Conservation (phyloP, 1,140 invertebrate genomes). For the Amyelois transitella region DNA sequence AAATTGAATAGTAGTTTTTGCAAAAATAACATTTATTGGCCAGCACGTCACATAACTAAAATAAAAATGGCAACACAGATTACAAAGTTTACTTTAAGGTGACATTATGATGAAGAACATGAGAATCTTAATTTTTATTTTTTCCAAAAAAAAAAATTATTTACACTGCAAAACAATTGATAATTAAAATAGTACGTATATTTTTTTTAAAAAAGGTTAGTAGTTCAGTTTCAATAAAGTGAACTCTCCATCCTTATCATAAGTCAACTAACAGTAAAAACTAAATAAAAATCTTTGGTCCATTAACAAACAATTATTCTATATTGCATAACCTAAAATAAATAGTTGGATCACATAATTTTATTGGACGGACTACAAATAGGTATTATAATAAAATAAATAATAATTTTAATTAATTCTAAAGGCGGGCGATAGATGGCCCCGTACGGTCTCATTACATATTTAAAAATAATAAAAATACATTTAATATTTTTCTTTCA, state of each 20-base stretch:
- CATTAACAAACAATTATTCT: not conserved
- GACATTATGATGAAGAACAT: not conserved
- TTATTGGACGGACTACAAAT: conserved; percentile 6
- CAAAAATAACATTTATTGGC: conserved; percentile 12
- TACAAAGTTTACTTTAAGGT: not conserved
- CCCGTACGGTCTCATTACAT: too few relatives aligned
- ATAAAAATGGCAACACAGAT: not conserved
- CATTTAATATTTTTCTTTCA: too few relatives aligned
- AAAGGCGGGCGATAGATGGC: too few relatives aligned
- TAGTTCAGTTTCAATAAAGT: too few relatives aligned
- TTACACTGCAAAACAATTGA: too few relatives aligned
- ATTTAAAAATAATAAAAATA: too few relatives aligned
- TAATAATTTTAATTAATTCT: not conserved
- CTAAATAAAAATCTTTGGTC: not conserved
- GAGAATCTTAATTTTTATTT: too few relatives aligned
- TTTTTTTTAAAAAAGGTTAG: too few relatives aligned
- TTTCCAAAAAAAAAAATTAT: too few relatives aligned
- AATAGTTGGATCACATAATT: conserved; percentile 5
- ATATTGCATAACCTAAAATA: not conserved
- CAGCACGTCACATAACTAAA: conserved; percentile 13
- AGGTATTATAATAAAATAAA: not conserved
- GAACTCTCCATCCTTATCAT: too few relatives aligned
- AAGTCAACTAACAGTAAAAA: not conserved
- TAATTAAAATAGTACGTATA: too few relatives aligned
- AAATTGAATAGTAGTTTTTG: not conserved